A percentile compares a stretch with the other conserved stretches of the same genome.
Conservation (phyloP, 2,888 invertebrate species). For the Harpalus rubripes region DNA sequence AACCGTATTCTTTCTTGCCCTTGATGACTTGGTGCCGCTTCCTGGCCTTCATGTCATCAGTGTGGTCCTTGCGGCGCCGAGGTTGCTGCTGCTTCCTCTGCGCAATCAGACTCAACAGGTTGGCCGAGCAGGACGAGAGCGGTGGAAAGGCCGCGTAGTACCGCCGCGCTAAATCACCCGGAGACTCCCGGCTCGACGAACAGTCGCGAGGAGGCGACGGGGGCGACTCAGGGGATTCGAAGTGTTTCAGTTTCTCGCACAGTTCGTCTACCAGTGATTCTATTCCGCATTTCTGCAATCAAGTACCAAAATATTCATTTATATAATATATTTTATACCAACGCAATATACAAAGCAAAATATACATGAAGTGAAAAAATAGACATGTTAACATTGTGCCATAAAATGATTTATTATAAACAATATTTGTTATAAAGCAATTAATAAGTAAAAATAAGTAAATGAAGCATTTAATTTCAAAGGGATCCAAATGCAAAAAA, state of each 20-base stretch:
- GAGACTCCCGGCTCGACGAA: constrained; percentile 69
- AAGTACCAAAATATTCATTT: not conserved
- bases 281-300: constrained; percentile 85
- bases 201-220: constrained; percentile 40
- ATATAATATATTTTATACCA: not conserved
- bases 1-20: constrained; percentile 70
- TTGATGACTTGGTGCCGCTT: constrained; percentile 69
- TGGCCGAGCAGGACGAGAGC: constrained; percentile 69
- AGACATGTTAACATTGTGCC: too few relatives aligned
- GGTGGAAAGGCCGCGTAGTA: constrained; percentile 90
- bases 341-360: too few relatives aligned
- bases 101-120: constrained; percentile 52
- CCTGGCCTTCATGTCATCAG: constrained; percentile 68
- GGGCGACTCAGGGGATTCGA: constrained; percentile 76
- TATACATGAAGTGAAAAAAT: too few relatives aligned
- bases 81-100: constrained; percentile 42
- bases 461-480: too few relatives aligned
- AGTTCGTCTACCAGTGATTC: constrained; percentile 91
- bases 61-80: not conserved
- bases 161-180: constrained; percentile 84
- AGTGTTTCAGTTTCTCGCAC: constrained; percentile 87
- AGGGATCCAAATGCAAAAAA: too few relatives aligned
- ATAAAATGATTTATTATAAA: too few relatives aligned
- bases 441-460: too few relatives aligned
- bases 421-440: too few relatives aligned